Percentiles rank a stretch among this genome's conserved stretches.
Evolutionary conservation across 2,797 vertebrate genomes (phyloP).

Genomic region (Melanotaenia trifasciata): DNA sequence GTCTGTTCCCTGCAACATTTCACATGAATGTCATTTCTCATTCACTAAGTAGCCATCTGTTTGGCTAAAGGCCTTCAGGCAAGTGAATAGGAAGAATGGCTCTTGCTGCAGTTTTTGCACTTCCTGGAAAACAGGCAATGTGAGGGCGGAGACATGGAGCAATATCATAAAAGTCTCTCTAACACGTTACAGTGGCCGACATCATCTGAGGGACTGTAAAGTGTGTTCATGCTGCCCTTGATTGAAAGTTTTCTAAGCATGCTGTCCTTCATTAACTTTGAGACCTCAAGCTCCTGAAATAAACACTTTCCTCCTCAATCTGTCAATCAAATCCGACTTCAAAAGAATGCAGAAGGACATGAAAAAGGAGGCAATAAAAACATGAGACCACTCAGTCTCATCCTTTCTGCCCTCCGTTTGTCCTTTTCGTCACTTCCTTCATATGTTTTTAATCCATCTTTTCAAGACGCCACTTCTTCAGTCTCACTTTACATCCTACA

Average conservation of each 20-base stretch:
- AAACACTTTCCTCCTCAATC: constrained; percentile 45
- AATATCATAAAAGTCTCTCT: not conserved
- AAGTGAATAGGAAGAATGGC: constrained; percentile 16
- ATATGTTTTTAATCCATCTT: constrained; percentile 14
- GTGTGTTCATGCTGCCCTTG: constrained; percentile 4
- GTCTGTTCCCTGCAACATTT: constrained; percentile 61
- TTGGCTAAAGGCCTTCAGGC: constrained; percentile 61
- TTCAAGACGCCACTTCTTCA: constrained; percentile 32
- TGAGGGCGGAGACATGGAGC: constrained; percentile 4
- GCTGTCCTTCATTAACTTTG: constrained; percentile 9
- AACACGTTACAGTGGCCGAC: not conserved
- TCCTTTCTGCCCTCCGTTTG: constrained; percentile 1
- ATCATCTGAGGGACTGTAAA: not conserved
- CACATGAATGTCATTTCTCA: constrained; percentile 69
- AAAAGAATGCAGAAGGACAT: constrained; percentile 15
- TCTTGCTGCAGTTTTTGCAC: constrained; percentile 12
- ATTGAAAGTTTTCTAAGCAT: constrained; percentile 12
- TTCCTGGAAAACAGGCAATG: constrained; percentile 52
- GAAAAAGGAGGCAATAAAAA: constrained; percentile 5
- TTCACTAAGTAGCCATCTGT: constrained; percentile 75
- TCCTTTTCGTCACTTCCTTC: constrained; percentile 16
- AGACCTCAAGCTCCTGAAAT: constrained; percentile 27
- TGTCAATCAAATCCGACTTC: constrained; percentile 42
- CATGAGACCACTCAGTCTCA: not conserved
- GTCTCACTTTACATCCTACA: constrained; percentile 10